Evolutionary conservation across 2,797 vertebrate genomes (phyloP), one percentile per base, ranked within the genome.

Genomic region (Lagorchestes hirsutus): DNA sequence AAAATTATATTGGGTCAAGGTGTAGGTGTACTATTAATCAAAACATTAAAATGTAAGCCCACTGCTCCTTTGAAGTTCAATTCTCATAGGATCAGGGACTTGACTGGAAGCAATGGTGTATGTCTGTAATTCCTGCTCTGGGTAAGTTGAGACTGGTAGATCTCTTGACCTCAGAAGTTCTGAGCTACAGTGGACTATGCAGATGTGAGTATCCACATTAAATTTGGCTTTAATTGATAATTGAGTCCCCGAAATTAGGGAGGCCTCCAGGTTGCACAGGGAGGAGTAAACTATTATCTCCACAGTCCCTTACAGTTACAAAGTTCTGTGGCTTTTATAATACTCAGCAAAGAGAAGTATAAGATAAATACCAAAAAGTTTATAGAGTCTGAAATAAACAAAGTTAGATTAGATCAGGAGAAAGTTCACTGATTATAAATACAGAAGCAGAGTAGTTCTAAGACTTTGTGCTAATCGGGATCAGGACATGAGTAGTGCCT

Each of bases 391-490:
- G 34, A 4, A 31, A 22, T 28, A 46, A 59, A 55, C 1, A 28
- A 24, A 54, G 5, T 92, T 31, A 91, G 52, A 92, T 58, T 90
- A 87, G 50, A 97, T 82, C 0, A 90, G 52, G 52, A 96, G n/a
- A 92, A 93, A 92, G 91, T 24, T 93, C 27, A 90, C 29, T 92
- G 92, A 93, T 27, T 28, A 94, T 91, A 52, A 6, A 52, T 52
- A 52, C 52, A 52, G 40, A 46, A 87, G 10, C 24, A 50, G 74
- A 87, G 3, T 9, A 50, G 22, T 87, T 87, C 22, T 24, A 87
- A 87, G 40, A 24, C 4, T 50, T 27, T 87, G 22, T 87, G 40
- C 40, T 87, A 87, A 46, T 50, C 24, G 46, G 40, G 8, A 24
- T 27, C 22, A 50, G 40, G 10, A 1, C 3, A 10, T 87, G 22